Conservation (phyloP, 2,888 invertebrate genomes). For the Catocala fraxini region DNA sequence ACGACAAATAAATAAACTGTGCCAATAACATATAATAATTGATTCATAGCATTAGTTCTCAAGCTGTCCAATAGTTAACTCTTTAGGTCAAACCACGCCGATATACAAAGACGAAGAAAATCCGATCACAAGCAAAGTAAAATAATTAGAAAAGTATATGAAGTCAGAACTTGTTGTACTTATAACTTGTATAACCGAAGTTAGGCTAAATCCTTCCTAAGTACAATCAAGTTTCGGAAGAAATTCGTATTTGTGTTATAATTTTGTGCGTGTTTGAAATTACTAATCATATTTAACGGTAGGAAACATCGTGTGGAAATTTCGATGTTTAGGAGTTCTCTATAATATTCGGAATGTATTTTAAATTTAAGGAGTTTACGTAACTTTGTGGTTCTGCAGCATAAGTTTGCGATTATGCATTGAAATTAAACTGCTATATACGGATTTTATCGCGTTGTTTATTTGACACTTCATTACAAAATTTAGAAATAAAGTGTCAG, state of each 20-base stretch:
- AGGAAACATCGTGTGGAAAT: no score
- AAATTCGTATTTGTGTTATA: background rate
- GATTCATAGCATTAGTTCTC: slow-evolving; percentile 20
- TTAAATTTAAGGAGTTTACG: no score
- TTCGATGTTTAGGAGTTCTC: no score
- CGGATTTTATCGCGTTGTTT: no score
- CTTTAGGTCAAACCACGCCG: slow-evolving; percentile 11
- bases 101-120: slow-evolving; percentile 21
- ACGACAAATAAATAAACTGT: no score
- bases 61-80: slow-evolving; percentile 27
- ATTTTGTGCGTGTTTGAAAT: background rate
- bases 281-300: no score
- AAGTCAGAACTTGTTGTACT: slow-evolving; percentile 36
- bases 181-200: slow-evolving; percentile 37
- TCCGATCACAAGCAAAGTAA: slow-evolving; percentile 29
- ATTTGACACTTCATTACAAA: no score
- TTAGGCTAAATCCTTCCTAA: slow-evolving; percentile 12
- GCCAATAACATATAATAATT: slow-evolving; percentile 3
- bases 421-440: no score
- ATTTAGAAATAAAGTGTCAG: no score
- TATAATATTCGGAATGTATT: no score
- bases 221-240: background rate
- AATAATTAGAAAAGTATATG: slow-evolving; percentile 45
- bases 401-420: no score
- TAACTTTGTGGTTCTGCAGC: no score